These are phyloP conservation scores for Odontocerum albicorne DNA, from an alignment of 2,888 invertebrate species.

Conservation along the genomic window DNA sequence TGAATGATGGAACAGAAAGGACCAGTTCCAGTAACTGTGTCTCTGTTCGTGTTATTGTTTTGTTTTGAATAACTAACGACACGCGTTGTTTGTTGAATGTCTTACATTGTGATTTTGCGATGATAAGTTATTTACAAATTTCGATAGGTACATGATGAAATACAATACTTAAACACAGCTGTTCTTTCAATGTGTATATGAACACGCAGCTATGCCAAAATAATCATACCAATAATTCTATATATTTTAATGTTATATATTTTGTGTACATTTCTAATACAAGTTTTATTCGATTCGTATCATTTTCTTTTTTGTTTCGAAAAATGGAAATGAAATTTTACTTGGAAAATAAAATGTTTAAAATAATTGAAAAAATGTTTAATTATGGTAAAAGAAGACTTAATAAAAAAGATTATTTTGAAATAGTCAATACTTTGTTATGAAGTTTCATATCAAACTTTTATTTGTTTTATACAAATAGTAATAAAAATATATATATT, in stretches of 20 bases:
- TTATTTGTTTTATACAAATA: too few relatives aligned
- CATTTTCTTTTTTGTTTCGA: background rate
- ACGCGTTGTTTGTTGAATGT: constrained; percentile 21
- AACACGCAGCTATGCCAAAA: background rate
- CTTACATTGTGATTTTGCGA: constrained; percentile 14
- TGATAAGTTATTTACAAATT: constrained; percentile 14
- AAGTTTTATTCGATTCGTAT: too few relatives aligned
- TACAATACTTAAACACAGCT: too few relatives aligned
- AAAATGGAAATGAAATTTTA: constrained; percentile 11
- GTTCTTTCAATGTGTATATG: background rate
- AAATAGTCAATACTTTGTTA: too few relatives aligned
- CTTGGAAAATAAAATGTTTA: too few relatives aligned
- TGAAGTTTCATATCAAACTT: too few relatives aligned
- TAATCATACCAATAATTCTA: background rate
- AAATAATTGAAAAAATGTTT: too few relatives aligned
- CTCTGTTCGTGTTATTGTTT: constrained; percentile 22
- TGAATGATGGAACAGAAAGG: background rate
- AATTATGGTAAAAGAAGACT: too few relatives aligned
- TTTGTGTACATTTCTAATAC: too few relatives aligned
- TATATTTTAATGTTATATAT: background rate
- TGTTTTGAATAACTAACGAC: constrained; percentile 12
- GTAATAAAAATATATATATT: too few relatives aligned
- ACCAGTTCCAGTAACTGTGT: constrained; percentile 8
- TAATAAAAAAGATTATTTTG: too few relatives aligned
- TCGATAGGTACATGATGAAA: too few relatives aligned